Evolutionary conservation across 2,113 vertebrate species (phyloP).

Genomic region (Stegastes partitus): DNA sequence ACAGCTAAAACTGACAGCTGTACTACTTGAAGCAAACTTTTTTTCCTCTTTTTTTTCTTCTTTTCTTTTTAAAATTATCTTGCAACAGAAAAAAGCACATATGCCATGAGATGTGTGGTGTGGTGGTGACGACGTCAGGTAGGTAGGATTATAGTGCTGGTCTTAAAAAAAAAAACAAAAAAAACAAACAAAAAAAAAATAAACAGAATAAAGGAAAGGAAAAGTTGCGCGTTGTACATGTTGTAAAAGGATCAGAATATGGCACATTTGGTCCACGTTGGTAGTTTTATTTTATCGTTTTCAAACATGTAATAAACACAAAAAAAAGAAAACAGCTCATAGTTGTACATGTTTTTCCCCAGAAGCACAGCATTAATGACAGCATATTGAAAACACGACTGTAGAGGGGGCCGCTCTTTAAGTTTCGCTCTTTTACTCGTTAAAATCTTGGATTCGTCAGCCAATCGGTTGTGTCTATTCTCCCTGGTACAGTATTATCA

Average conservation of each 20-base stretch:
- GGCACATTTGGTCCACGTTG: conserved; percentile 87
- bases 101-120: conserved; percentile 64
- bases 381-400: conserved; percentile 77
- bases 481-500: conserved; percentile 63
- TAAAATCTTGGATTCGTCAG: conserved; percentile 64
- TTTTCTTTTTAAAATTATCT: conserved; percentile 58
- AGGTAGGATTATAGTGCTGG: conserved; percentile 58
- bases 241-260: conserved; percentile 81
- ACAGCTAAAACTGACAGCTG: conserved; percentile 75
- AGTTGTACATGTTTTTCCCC: conserved; percentile 67
- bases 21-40: conserved; percentile 76
- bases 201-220: neutral
- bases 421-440: conserved; percentile 37
- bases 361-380: conserved; percentile 81
- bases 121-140: conserved; percentile 36
- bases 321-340: conserved; percentile 68
- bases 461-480: conserved; percentile 75
- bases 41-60: neutral
- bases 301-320: conserved; percentile 78
- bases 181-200: conserved; percentile 17
- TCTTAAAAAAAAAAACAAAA: conserved; percentile 48
- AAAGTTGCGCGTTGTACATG: conserved; percentile 49
- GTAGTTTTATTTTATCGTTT: conserved; percentile 82
- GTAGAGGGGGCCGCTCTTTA: conserved; percentile 60
- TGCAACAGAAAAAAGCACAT: conserved; percentile 75